Evolutionary conservation across 1,140 invertebrate genomes (phyloP).

Genomic region (Papilio helenus): DNA sequence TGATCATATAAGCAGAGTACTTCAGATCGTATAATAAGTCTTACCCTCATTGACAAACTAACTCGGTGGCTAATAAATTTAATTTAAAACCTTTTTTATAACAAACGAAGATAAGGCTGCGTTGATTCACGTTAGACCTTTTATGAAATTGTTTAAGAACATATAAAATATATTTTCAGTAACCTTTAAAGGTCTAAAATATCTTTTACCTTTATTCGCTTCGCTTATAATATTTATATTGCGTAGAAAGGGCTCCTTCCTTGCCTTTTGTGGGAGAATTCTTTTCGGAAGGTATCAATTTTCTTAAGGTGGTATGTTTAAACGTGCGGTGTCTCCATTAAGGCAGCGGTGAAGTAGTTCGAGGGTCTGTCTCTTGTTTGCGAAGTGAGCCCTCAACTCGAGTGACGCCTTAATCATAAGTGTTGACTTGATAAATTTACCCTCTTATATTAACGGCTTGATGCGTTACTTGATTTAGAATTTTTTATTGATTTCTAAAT

Average conservation of each 20-base stretch:
- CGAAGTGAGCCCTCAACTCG: conserved; percentile 76
- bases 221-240: conserved; percentile 10
- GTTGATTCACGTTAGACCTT: conserved; percentile 1
- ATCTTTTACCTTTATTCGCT: conserved; percentile 34
- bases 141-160: conserved; percentile 6
- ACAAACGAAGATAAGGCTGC: background rate
- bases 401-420: conserved; percentile 81
- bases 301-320: conserved; percentile 56
- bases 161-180: background rate
- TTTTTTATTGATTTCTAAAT: too few species aligned
- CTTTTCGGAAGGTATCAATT: conserved; percentile 53
- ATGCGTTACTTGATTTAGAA: background rate
- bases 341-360: conserved; percentile 58
- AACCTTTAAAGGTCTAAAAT: conserved; percentile 21
- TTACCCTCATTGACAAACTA: background rate
- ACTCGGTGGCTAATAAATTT: background rate
- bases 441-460: conserved; percentile 44
- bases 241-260: conserved; percentile 38
- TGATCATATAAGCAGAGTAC: too few species aligned
- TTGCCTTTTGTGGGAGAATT: conserved; percentile 29
- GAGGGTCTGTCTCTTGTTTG: conserved; percentile 77
- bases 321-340: conserved; percentile 61
- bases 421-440: conserved; percentile 61
- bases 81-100: background rate
- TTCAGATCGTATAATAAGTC: too few species aligned